A percentile compares a stretch with the other conserved stretches of the same genome.
These are phyloP conservation scores for Lithobates pipiens DNA, from an alignment of 2,797 vertebrate genomes.

Conservation along the genomic window DNA sequence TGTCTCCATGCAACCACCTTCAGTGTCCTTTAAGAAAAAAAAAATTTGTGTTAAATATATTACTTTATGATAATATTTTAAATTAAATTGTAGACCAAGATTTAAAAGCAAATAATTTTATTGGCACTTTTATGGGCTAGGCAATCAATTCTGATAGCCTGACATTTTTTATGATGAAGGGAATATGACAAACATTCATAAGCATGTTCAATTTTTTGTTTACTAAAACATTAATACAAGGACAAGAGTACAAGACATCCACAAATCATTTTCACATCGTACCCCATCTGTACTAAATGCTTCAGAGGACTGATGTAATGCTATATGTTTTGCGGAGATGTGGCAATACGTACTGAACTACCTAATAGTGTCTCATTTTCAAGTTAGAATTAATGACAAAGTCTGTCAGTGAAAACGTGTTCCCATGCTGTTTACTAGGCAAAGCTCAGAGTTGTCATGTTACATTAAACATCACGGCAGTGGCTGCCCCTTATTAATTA, in stretches of 20 bases:
- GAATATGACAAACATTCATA: slow-evolving; percentile 10
- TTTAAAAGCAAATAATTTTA: neutral
- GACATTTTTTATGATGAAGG: neutral
- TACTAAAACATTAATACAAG: slow-evolving; percentile 41
- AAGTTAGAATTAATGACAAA: slow-evolving; percentile 61
- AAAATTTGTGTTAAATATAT: neutral
- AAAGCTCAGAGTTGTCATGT: slow-evolving; percentile 77
- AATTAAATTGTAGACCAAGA: neutral
- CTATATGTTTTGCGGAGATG: slow-evolving; percentile 34
- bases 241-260: slow-evolving; percentile 30
- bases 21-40: neutral
- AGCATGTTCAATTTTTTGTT: slow-evolving; percentile 25
- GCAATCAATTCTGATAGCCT: neutral
- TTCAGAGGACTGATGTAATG: slow-evolving; percentile 45
- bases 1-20: neutral
- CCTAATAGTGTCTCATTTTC: slow-evolving; percentile 67
- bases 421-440: slow-evolving; percentile 73
- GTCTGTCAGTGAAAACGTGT: slow-evolving; percentile 68
- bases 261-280: slow-evolving; percentile 38
- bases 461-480: slow-evolving; percentile 79
- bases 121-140: neutral
- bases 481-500: slow-evolving; percentile 74
- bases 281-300: slow-evolving; percentile 44
- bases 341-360: slow-evolving; percentile 61
- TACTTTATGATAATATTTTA: slow-evolving; percentile 5